Percentiles rank a stretch among this genome's conserved stretches.
phyloP scores from a whole-genome alignment of 1,140 invertebrate species.

The Prorops nasuta region DNA sequence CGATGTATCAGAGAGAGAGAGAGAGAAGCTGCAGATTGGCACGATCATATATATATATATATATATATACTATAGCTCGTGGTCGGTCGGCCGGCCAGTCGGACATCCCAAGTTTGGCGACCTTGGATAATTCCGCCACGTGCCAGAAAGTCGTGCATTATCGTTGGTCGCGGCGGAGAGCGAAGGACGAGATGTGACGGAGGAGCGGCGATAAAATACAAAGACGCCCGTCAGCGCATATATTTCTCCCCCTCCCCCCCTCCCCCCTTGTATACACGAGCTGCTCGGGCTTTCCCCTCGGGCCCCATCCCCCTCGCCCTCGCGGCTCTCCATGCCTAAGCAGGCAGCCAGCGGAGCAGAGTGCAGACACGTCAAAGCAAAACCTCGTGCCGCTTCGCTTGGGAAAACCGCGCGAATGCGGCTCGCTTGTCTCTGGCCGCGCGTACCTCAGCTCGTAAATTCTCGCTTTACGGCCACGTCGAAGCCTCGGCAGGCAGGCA shows the following conservation, averaged over 20 bases:
- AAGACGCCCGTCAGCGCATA: neutral
- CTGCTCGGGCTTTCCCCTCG: neutral
- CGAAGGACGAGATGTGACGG: conserved; percentile 5
- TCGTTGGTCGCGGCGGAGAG: conserved; percentile 8
- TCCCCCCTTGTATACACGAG: neutral
- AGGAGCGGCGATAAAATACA: conserved; percentile 7
- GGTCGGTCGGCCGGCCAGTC: neutral
- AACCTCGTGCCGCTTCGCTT: neutral
- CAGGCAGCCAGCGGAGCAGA: neutral
- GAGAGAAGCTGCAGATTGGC: no score
- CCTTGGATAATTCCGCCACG: conserved; percentile 13
- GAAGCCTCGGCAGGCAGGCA: no score
- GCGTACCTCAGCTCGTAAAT: conserved; percentile 7
- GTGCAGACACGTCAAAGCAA: no score
- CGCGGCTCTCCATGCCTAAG: neutral
- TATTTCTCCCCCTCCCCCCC: conserved; percentile 3
- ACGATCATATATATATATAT: neutral
- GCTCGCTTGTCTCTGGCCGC: neutral
- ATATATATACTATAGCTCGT: neutral
- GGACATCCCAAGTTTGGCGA: conserved; percentile 7
- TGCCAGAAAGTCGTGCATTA: conserved; percentile 17
- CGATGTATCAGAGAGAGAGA: no score
- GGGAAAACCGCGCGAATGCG: neutral
- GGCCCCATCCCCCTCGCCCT: neutral
- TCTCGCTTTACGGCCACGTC: conserved; percentile 5